Base-by-base conservation (phyloP, 2,888 invertebrate species). In the Lumbricus terrestris region DNA sequence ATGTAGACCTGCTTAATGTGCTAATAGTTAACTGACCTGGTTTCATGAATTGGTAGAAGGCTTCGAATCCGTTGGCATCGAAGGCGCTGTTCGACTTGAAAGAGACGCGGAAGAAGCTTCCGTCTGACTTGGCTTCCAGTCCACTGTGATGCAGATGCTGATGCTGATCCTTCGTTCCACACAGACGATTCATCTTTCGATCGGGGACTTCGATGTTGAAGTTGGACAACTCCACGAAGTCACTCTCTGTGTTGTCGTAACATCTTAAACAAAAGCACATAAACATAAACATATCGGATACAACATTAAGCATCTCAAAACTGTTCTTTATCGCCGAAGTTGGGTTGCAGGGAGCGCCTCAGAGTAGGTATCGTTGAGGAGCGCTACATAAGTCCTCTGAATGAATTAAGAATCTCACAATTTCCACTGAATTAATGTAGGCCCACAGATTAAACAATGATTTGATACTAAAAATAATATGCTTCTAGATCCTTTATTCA, bases 171-270 rank as follows among this genome's bases (percentile, higher is more conserved):
- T 47, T 88, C 2, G 40, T 88, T 54, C 98, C 98, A 95, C 99
- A 99, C 94, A 97, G 97, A 94, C 97, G 96, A 89, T 97, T 96
- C 95, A 97, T 97, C 95, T 98, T 98, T 94, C 97, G 96, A 95
- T 99, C 99, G 93, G 97, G 96, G 92, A 97, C 96, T 96, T 92
- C 91, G n/a, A 93, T 93, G 83, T 97, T 96, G 94, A 97, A 98
- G 96, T 99, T 99, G 88, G 98, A 98, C 95, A 99, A 98, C 95
- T 98, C 98, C 90, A 99, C 97, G 95, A 97, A 98, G 95, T 99
- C 99, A 94, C 98, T 98, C 88, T 98, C 97, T 4, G 98, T 97
- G 89, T 96, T 96, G 91, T 97, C 97, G 93, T 97, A 97, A 95
- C 99, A 99, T 35, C 90, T 90, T 89, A 23, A 35, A 42, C 40